Evolutionary conservation across 1,140 invertebrate genomes (phyloP), one percentile per base, ranked within the genome.

Genomic region (Brachystomella parvula): DNA sequence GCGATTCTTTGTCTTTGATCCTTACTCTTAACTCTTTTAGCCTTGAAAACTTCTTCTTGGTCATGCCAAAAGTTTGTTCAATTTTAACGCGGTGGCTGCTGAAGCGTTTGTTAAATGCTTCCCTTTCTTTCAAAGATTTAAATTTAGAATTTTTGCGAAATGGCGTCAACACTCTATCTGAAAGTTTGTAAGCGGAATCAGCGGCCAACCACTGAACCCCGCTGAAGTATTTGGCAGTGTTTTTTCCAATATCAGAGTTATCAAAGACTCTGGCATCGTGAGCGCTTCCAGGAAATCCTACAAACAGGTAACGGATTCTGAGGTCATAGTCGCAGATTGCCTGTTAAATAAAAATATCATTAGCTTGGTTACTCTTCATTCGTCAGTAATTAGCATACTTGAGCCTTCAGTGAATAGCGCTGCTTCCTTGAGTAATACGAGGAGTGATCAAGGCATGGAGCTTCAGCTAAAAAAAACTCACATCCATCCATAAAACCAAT

Each of bases 221-320:
- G 17, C 24, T 9, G 3, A 58, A 26, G 15, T 33, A 63, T 33
- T 9, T 6, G 26, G 35, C 26, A 24, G 9, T 3, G 6, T 19
- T 12, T 62, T 12, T 15, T n/a, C 47, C 31, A 29, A 64, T 28
- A 62, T 26, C 15, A 3, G 28, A 65, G 29, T 64, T 29, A 6
- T n/a, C 6, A 32, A 63, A 65, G 17, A 65, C 59, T 24, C 59
- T n/a, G 21, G 64, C 64, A 47, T 65, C 64, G 63, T 65, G 64
- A 2, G 28, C 59, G 6, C 3, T 17, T 31, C 61, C 64, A 6
- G 64, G 64, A 47, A 15, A 65, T 39, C 64, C 58, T 9, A 62
- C 33, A n/a, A 35, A 35, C 2, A 65, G 17, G 35, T 68, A 32
- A 0, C 62, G 1, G 2, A 68, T 29, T 31, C 9, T 1, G 19